Evolutionary conservation across 2,888 invertebrate species (phyloP), one percentile per base, ranked within the genome.

Genomic region (Cheilosia scutellata): DNA sequence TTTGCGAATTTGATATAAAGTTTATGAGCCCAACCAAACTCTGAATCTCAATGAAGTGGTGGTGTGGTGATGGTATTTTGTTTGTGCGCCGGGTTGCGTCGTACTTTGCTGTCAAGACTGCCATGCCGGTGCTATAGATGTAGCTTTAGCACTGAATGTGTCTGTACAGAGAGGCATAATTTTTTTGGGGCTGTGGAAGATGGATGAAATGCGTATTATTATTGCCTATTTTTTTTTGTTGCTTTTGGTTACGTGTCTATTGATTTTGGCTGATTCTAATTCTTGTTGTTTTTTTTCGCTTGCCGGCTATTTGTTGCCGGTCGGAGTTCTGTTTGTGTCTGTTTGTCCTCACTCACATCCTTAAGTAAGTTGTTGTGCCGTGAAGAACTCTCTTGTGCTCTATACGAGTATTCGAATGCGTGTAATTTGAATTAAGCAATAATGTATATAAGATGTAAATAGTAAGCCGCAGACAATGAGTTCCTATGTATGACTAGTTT

Each of bases 1-100:
- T 84, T 42, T 58, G 60, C 71, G 70, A 79, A 79, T 79, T 79
- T 71, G 53, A 84, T 79, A 79, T 79, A 75, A 75, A 84, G 75
- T 79, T 79, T 77, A 83, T 71, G 66, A 55, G 79, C 60, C 78
- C 51, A 37, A 37, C 63, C 55, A 65, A 78, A 37, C 37, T 37
- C 37, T 44, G 16, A 79, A 47, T 66, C 60, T 76, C 71, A 84
- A 84, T 84, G 75, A 84, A 79, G 44, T 37, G 62, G 62, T 68
- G 68, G 20, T 25, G 49, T 25, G 4, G 13, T 55, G 55, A 5
- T 57, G 5, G 31, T 47, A 11, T 11, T 37, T 37, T 37, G 37
- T 11, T 37, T 37, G 37, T 37, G 37, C 40, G 37, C 40, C 16
- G 4, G 57, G 47, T 71, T 49, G 62, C 27, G 42, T 49, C 11